Conservation (phyloP, 2,113 vertebrate species). For the Atherinomorus stipes region DNA sequence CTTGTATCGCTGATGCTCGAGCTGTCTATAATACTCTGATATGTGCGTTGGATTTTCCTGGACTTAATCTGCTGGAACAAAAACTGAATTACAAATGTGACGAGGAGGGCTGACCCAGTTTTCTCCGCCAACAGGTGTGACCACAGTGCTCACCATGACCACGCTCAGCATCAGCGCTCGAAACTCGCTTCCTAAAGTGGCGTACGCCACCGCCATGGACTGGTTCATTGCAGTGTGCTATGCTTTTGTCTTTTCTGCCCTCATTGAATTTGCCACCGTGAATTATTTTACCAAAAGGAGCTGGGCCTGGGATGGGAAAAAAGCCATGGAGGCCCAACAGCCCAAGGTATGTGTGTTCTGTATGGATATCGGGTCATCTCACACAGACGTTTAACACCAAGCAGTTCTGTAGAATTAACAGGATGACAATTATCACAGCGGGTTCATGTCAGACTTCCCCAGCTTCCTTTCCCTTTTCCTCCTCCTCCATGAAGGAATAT, state of each 20-base stretch:
- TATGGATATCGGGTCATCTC: not conserved
- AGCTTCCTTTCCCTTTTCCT: not conserved
- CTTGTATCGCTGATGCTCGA: not conserved
- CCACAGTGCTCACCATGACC: constrained; percentile 98
- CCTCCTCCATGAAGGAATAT: not conserved
- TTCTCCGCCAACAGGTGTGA: constrained; percentile 86
- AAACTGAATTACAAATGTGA: constrained; percentile 11
- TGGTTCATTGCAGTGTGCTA: constrained; percentile 99
- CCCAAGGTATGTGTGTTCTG: constrained; percentile 86
- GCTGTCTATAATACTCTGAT: constrained; percentile 22
- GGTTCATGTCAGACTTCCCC: not conserved
- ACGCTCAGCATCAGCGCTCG: constrained; percentile 98
- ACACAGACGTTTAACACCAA: too few relatives aligned
- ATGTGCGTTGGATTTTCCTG: not conserved
- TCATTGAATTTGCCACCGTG: constrained; percentile 98
- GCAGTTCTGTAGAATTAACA: not conserved
- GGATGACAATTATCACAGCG: not conserved
- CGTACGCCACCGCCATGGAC: constrained; percentile 98
- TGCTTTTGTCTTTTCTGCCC: constrained; percentile 96
- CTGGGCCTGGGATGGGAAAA: constrained; percentile 99
- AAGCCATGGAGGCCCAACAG: constrained; percentile 94
- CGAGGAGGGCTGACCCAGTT: constrained; percentile 42
- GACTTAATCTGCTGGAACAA: constrained; percentile 28
- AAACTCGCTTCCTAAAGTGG: constrained; percentile 97
- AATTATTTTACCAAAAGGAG: constrained; percentile 99